Evolutionary conservation across 2,113 vertebrate genomes (phyloP).

Genomic region (Dicentrarchus labrax): DNA sequence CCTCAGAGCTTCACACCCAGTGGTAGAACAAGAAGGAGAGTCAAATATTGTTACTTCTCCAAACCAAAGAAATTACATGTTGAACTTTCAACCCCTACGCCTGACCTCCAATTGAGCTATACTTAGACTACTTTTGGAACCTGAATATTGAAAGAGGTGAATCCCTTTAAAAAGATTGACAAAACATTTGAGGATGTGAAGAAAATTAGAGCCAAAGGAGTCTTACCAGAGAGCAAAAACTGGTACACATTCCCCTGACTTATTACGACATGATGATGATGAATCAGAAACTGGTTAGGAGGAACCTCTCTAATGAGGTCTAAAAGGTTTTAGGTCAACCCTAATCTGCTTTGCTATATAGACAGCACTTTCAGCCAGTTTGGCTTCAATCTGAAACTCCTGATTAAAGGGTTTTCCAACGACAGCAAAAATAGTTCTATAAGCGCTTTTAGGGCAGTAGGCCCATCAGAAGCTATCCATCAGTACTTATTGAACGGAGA

Average conservation of each 20-base stretch:
- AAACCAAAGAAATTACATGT: background rate
- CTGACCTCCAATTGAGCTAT: background rate
- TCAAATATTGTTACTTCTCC: background rate
- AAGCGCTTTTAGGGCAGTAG: constrained; percentile 29
- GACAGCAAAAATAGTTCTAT: constrained; percentile 23
- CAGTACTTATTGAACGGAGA: background rate
- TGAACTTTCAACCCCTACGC: constrained; percentile 24
- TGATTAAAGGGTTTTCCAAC: constrained; percentile 37
- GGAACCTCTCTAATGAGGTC: constrained; percentile 22
- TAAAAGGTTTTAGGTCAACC: constrained; percentile 51
- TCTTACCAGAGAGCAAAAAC: background rate
- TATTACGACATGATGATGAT: background rate
- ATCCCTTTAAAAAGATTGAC: constrained; percentile 4
- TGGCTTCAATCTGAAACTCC: constrained; percentile 36
- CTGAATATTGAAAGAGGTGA: constrained; percentile 13
- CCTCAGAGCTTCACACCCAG: background rate
- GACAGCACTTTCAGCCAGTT: constrained; percentile 22
- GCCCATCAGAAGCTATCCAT: constrained; percentile 5
- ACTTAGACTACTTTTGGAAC: constrained; percentile 4
- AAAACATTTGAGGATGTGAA: background rate
- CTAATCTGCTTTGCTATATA: constrained; percentile 40
- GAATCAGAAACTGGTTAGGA: constrained; percentile 5
- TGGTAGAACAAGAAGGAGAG: background rate
- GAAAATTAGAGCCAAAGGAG: background rate
- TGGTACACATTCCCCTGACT: background rate